Evolutionary conservation across 2,797 vertebrate species (phyloP).

Genomic region (Malurus splendens): DNA sequence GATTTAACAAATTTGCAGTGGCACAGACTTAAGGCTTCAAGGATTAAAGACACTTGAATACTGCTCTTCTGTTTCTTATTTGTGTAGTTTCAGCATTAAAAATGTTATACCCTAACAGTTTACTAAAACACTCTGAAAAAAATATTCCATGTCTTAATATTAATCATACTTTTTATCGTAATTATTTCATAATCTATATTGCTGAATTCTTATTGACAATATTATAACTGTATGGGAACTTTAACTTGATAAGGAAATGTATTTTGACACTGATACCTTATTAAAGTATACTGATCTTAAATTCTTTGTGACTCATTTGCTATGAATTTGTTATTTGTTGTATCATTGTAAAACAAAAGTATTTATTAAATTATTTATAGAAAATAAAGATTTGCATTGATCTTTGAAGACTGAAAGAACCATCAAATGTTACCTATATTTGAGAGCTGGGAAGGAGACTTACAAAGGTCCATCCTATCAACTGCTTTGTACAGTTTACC

Average conservation of each 20-base stretch:
- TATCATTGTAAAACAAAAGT: slow-evolving; percentile 48
- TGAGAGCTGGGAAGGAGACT: background rate
- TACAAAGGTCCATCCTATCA: background rate
- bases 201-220: slow-evolving; percentile 83
- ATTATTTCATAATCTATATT: slow-evolving; percentile 79
- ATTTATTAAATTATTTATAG: slow-evolving; percentile 64
- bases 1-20: slow-evolving; percentile 33
- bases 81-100: slow-evolving; percentile 74
- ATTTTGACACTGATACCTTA: slow-evolving; percentile 97
- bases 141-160: slow-evolving; percentile 78
- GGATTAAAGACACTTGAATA: slow-evolving; percentile 68
- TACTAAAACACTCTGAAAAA: slow-evolving; percentile 74
- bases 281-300: slow-evolving; percentile 95
- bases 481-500: background rate
- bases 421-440: background rate
- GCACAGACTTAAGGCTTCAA: slow-evolving; percentile 73
- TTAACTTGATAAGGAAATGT: slow-evolving; percentile 89
- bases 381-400: slow-evolving; percentile 55
- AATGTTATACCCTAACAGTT: slow-evolving; percentile 74
- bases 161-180: slow-evolving; percentile 79
- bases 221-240: slow-evolving; percentile 87
- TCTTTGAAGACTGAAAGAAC: slow-evolving; percentile 40
- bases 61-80: slow-evolving; percentile 60
- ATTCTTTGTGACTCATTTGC: slow-evolving; percentile 59
- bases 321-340: slow-evolving; percentile 51